Evolutionary conservation across 2,113 vertebrate species (phyloP).

Genomic region (Falcunculus frontatus): DNA sequence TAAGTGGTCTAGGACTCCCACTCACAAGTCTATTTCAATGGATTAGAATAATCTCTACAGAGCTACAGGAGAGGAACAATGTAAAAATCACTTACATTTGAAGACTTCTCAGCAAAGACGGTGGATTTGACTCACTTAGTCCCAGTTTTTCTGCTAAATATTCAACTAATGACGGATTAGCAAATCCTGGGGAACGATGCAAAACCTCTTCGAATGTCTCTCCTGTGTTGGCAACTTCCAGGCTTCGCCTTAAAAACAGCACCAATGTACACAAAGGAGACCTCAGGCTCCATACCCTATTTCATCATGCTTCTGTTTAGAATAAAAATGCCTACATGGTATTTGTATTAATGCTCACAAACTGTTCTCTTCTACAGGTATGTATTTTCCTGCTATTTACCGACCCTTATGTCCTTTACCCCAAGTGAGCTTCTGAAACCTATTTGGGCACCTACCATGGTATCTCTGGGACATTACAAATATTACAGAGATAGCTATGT

Average conservation of each 20-base stretch:
- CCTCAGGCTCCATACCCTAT: not conserved
- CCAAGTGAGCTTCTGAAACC: not conserved
- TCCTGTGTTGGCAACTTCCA: constrained; percentile 75
- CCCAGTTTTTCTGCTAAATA: constrained; percentile 87
- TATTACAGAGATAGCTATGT: not conserved
- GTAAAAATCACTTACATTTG: constrained; percentile 81
- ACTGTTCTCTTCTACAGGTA: not conserved
- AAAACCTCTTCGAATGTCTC: constrained; percentile 87
- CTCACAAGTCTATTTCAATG: not conserved
- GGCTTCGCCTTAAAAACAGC: constrained; percentile 73
- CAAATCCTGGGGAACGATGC: constrained; percentile 84
- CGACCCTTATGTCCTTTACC: not conserved
- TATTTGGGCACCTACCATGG: accelerated
- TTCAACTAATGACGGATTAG: constrained; percentile 93
- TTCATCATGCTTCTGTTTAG: not conserved
- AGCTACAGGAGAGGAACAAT: not conserved
- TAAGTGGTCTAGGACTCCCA: not conserved
- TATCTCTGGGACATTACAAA: not conserved
- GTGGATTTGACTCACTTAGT: constrained; percentile 87
- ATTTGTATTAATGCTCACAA: not conserved
- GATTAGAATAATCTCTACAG: constrained; percentile 14
- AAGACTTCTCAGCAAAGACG: constrained; percentile 92
- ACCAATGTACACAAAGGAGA: not conserved
- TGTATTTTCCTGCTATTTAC: not conserved
- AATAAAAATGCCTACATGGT: not conserved